A percentile compares a stretch with the other conserved stretches of the same genome.
phyloP scores from a whole-genome alignment of 2,888 invertebrate genomes.

The Cantharis rufa region DNA sequence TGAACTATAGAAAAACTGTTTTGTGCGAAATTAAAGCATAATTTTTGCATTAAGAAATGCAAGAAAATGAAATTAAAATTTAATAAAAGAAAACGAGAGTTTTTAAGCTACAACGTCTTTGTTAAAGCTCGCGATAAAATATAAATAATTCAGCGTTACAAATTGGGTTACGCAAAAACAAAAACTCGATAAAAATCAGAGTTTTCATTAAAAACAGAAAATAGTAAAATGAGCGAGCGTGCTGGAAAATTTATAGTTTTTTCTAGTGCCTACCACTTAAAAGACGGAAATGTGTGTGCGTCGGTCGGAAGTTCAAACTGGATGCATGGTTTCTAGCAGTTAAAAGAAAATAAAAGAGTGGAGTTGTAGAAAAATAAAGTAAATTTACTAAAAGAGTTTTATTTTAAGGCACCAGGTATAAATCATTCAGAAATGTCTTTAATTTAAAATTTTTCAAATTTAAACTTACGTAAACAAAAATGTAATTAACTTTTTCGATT shows the following conservation, averaged over 20 bases:
- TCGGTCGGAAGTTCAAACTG: not conserved
- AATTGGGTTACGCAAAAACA: not conserved
- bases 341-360: not conserved
- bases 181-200: not conserved
- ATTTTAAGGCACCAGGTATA: not conserved
- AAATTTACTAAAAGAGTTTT: not conserved
- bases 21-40: not conserved
- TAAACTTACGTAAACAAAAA: not conserved
- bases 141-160: not conserved
- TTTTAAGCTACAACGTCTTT: not conserved
- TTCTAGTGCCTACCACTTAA: not conserved
- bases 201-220: not conserved
- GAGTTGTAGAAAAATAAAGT: not conserved
- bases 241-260: not conserved
- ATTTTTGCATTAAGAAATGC: not conserved
- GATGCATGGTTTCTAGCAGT: not conserved
- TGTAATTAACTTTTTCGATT: not conserved
- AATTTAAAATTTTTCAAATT: not conserved
- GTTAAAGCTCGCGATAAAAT: not conserved
- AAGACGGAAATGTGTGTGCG: not conserved
- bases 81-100: not conserved
- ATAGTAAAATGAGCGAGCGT: not conserved
- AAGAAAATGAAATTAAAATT: not conserved
- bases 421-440: not conserved
- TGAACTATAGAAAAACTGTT: not conserved